phyloP scores from a whole-genome alignment of 2,113 vertebrate species.

The Corythornis vintsioides region DNA sequence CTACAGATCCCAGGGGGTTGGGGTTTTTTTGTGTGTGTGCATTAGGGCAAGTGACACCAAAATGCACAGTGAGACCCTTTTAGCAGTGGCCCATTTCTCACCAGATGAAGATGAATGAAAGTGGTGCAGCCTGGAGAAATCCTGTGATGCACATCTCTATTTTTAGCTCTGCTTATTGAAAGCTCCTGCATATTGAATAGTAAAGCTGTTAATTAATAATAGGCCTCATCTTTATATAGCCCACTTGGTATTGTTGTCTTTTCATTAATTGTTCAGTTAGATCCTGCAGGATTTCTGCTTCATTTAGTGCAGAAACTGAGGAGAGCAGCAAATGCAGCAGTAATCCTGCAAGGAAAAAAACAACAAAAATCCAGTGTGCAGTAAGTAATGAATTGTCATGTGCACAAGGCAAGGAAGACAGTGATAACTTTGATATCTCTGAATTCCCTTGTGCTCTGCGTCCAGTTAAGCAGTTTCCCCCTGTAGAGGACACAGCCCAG shows the following conservation, averaged over 20 bases:
- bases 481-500: background rate
- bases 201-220: conserved; percentile 39
- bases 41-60: background rate
- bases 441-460: background rate
- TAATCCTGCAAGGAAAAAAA: background rate
- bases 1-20: background rate
- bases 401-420: background rate
- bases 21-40: background rate
- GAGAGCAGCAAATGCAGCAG: background rate
- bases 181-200: conserved; percentile 49
- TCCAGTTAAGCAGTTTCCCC: background rate
- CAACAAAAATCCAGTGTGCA: too few relatives aligned
- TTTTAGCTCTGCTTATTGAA: conserved; percentile 50
- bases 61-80: background rate
- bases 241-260: background rate
- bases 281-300: conserved; percentile 17
- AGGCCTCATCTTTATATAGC: conserved; percentile 27
- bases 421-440: background rate
- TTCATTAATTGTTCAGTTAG: conserved; percentile 43
- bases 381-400: background rate
- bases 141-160: background rate
- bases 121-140: conserved; percentile 25
- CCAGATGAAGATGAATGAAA: conserved; percentile 31
- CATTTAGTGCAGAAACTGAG: background rate
- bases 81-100: background rate